Base-by-base conservation (phyloP, 2,888 invertebrate genomes). In the Alviniconcha strummeri region DNA sequence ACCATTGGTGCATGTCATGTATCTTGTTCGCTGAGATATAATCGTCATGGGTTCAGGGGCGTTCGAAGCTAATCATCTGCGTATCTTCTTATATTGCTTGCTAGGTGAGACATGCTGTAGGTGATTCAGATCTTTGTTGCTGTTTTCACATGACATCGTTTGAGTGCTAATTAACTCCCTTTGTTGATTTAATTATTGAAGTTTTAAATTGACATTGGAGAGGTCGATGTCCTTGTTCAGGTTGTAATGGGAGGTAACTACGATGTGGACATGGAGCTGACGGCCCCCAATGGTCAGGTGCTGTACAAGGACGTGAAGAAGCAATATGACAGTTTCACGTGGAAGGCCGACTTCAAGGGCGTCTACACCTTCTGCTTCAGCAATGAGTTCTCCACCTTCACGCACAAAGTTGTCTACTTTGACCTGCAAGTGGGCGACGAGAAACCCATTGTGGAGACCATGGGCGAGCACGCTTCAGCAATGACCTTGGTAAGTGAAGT, bases 321-420 rank as follows among this genome's bases (percentile, higher is more conserved):
- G 93, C 99, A 99, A 92, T 99, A 98, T 94, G 99, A 99, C 94
- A 97, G 97, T 56, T 97, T 97, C 94, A 96, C 96, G 83, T 93
- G 93, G 93, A 93, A 90, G 4, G 88, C 93, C 0, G 91, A 91
- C 15, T 84, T 87, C 74, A 88, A 87, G 6, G 93, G 93, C 15
- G 89, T 92, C 57, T 91, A 91, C 89, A 90, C 90, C 78, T 93
- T 93, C 90, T 93, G 99, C 94, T 99, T 99, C 94, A 98, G 98
- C 93, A 99, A 99, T 95, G 98, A 99, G 94, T 99, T 99, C 94
- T 99, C 99, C 79, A 99, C 99, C 83, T 99, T 99, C 94, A 98
- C 98, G 9, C 99, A 99, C 93, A 99, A 99, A 94, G 95, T 99
- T 88, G 98, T 99, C 55, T 99, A 99, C 94, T 97, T 99, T 96